Evolutionary conservation across 1,140 invertebrate species (phyloP), one percentile per base, ranked within the genome.

Genomic region (Zelostemma sp.): DNA sequence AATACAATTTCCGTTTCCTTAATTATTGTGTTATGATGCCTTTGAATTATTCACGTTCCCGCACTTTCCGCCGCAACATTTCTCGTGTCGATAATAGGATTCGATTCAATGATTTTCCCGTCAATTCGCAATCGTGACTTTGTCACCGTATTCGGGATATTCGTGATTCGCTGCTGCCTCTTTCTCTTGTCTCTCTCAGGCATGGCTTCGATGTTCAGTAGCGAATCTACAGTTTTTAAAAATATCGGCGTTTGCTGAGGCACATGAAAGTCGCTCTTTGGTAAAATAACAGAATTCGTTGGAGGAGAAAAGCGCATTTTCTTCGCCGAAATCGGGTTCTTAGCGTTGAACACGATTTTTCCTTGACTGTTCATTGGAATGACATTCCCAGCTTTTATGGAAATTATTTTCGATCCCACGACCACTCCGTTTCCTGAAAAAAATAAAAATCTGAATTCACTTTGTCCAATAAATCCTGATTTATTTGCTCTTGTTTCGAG

Each of bases 221-320:
- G 21, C 18, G 62, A 43, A 16, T 2, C 51, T 9, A 65, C 41
- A 53, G 53, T 47, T 6, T 65, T 53, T 5, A 33, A n/a, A 8
- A 18, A 0, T 17, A 11, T 35, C 11, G 47, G 49, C 17, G 8
- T 25, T 25, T 25, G 21, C 21, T 8, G 3, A 25, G 21, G 21
- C 8, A 25, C 15, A 45, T 73, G 55, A 25, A 67, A 60, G 17
- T 74, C 21, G 8, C 59, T 21, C 60, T 79, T 84, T 0, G 79
- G 80, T 9, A 84, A 72, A 33, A 83, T 79, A 5, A 78, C 51
- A 0, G 75, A 59, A 60, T 73, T 76, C 51, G 76, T 80, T 16
- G 45, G 41, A 21, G 50, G 14, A 31, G 46, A 31, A 11, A 72
- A 18, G 18, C 62, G 56, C n/a, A 49, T 1, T 59, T 74, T 76